phyloP scores from a whole-genome alignment of 2,113 vertebrate genomes.

The Petroica traversi region DNA sequence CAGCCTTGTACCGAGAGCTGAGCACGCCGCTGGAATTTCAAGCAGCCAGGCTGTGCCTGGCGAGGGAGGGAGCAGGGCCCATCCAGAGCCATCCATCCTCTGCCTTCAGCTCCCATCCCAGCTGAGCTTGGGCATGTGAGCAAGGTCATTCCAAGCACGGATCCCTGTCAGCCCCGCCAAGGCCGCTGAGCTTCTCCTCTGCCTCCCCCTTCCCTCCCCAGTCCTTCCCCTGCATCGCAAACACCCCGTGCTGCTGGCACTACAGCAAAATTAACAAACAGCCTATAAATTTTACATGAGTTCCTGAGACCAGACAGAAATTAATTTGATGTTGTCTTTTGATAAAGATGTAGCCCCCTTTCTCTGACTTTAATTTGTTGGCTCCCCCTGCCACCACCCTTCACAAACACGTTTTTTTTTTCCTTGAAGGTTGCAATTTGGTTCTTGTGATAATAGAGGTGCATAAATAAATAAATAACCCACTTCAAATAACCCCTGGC shows the following conservation, averaged over 20 bases:
- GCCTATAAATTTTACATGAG: constrained; percentile 79
- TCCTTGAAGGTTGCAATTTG: constrained; percentile 59
- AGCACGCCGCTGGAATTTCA: constrained; percentile 52
- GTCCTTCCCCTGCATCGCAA: neutral
- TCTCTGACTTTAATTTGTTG: constrained; percentile 25
- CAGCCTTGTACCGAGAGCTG: constrained; percentile 24
- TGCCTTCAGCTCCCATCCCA: neutral
- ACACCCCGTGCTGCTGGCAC: constrained; percentile 25
- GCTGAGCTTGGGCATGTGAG: neutral
- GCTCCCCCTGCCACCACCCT: neutral
- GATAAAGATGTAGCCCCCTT: constrained; percentile 72
- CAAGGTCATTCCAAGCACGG: constrained; percentile 16
- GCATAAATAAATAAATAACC: constrained; percentile 62
- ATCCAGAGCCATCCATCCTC: constrained; percentile 40
- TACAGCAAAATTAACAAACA: constrained; percentile 75
- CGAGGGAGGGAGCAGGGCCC: neutral
- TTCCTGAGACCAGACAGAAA: constrained; percentile 65
- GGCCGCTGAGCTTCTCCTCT: neutral
- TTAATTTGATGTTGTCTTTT: constrained; percentile 79
- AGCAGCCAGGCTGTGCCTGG: neutral
- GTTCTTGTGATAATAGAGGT: constrained; percentile 55
- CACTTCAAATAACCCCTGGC: constrained; percentile 49
- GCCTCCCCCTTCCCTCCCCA: neutral
- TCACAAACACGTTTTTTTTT: neutral
- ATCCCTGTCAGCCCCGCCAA: neutral